Conservation (phyloP, 2,113 vertebrate genomes). For the Murina feae region DNA sequence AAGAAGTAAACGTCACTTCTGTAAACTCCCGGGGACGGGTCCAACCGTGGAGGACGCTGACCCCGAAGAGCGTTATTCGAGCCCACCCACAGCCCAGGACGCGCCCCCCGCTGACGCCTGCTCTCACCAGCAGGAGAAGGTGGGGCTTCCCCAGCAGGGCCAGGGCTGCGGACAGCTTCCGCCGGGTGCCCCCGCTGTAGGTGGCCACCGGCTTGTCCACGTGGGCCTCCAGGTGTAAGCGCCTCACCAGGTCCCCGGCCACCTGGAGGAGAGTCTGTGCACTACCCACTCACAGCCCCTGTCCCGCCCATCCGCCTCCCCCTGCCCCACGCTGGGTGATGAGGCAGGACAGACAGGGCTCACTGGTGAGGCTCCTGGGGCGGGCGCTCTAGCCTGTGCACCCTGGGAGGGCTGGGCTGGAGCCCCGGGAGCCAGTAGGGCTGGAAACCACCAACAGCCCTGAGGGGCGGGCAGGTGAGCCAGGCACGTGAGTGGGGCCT, state of each 20-base stretch:
- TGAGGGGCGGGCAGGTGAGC: no score
- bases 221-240: conserved; percentile 69
- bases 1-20: not conserved
- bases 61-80: not conserved
- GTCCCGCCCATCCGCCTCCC: not conserved
- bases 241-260: conserved; percentile 72
- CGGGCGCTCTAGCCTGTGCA: no score
- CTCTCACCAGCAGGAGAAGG: conserved; percentile 81
- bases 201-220: conserved; percentile 73
- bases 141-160: conserved; percentile 81
- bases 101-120: accelerated
- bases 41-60: not conserved
- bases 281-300: accelerated
- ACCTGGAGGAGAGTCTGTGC: conserved; percentile 52
- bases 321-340: no score
- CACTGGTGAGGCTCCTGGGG: no score
- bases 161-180: conserved; percentile 82
- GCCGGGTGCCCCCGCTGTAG: conserved; percentile 81
- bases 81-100: not conserved
- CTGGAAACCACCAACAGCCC: no score
- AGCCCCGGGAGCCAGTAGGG: no score
- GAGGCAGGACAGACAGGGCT: not conserved
- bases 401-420: no score
- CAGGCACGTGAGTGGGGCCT: no score
- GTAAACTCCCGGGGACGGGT: not conserved